Evolutionary conservation across 2,113 vertebrate genomes (phyloP).

Genomic region (Rhabdomys dilectus): DNA sequence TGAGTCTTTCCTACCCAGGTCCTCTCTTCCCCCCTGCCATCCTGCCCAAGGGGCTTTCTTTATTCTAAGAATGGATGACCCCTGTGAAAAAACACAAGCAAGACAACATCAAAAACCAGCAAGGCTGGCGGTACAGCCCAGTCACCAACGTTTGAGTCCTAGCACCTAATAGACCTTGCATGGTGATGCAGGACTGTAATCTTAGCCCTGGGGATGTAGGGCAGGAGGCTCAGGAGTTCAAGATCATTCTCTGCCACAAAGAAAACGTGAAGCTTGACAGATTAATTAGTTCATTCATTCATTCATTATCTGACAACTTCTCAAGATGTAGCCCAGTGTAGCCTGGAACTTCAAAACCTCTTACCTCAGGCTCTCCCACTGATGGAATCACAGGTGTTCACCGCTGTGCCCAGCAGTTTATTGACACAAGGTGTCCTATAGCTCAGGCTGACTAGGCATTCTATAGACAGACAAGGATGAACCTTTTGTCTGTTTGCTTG

Average conservation of each 20-base stretch:
- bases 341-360: neutral
- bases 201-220: too few species aligned
- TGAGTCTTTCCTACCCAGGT: neutral
- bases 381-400: neutral
- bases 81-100: neutral
- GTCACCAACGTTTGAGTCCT: neutral
- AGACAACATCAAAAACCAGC: neutral
- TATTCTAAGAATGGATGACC: neutral
- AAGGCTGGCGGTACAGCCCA: too few species aligned
- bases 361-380: neutral
- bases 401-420: too few species aligned
- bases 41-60: neutral
- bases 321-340: neutral
- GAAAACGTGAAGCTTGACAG: neutral
- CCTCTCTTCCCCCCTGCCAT: neutral
- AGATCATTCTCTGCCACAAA: neutral
- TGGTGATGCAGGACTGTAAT: neutral
- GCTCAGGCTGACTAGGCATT: neutral
- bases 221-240: neutral
- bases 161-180: neutral
- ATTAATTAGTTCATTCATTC: neutral
- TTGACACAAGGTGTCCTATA: neutral
- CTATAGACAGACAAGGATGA: neutral
- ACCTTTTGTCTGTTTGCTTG: neutral
- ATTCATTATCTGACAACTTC: neutral